These are phyloP conservation scores for Helicoverpa armigera DNA, from an alignment of 1,140 invertebrate species.

Conservation along the genomic window DNA sequence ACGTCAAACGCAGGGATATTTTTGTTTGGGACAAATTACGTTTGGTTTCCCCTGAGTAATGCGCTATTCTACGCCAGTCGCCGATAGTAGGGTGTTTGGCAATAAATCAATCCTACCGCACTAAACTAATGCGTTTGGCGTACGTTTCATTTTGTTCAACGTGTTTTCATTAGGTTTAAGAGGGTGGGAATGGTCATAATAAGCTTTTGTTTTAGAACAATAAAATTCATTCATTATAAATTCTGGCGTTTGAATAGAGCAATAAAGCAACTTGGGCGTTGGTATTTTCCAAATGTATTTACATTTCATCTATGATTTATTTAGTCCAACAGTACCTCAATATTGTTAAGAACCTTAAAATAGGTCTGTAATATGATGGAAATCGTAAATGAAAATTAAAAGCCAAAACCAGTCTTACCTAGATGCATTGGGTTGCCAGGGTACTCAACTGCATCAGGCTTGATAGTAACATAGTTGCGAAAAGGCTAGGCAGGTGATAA, in stretches of 20 bases:
- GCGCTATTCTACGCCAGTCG: slow-evolving; percentile 33
- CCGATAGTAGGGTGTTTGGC: slow-evolving; percentile 18
- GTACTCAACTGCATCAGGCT: no score
- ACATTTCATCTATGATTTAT: not conserved
- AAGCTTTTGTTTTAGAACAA: slow-evolving; percentile 21
- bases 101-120: slow-evolving; percentile 49
- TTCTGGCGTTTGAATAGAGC: slow-evolving; percentile 25
- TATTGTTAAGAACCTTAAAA: no score
- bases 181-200: slow-evolving; percentile 5
- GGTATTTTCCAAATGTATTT: not conserved
- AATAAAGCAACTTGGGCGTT: not conserved
- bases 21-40: slow-evolving; percentile 38
- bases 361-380: no score
- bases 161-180: slow-evolving; percentile 42
- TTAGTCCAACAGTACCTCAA: not conserved
- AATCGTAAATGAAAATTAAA: no score
- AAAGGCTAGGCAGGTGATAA: no score
- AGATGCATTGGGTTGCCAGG: no score
- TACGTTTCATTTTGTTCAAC: slow-evolving; percentile 41
- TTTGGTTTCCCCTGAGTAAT: slow-evolving; percentile 42
- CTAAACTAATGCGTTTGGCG: slow-evolving; percentile 43
- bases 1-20: slow-evolving; percentile 21
- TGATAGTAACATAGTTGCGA: no score
- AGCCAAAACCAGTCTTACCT: no score
- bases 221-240: slow-evolving; percentile 16